A percentile compares a stretch with the other conserved stretches of the same genome.
phyloP scores from a whole-genome alignment of 1,140 invertebrate genomes.

The Cherax destructor region DNA sequence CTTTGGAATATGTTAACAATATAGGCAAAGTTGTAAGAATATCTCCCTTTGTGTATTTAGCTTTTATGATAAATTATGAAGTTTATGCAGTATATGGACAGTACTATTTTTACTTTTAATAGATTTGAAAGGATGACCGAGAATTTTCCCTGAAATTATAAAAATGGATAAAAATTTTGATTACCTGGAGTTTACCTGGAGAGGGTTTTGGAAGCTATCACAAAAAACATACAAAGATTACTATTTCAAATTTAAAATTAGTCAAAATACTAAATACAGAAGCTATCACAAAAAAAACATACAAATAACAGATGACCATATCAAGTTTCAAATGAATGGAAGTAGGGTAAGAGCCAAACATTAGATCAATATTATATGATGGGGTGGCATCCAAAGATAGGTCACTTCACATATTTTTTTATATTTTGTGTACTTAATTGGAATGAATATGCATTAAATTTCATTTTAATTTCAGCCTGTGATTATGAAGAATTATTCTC shows the following conservation, averaged over 20 bases:
- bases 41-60: background rate
- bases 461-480: constrained; percentile 25
- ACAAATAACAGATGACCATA: too few species aligned
- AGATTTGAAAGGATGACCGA: background rate
- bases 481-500: background rate
- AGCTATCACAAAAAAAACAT: too few species aligned
- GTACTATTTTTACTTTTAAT: too few species aligned
- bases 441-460: background rate
- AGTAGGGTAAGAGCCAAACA: too few species aligned
- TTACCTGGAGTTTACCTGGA: too few species aligned
- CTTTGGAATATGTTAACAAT: constrained; percentile 35
- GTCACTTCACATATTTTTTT: background rate
- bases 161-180: background rate
- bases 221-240: background rate
- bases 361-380: background rate
- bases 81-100: too few species aligned
- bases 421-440: too few species aligned
- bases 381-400: background rate
- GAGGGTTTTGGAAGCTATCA: background rate
- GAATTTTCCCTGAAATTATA: background rate
- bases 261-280: too few species aligned
- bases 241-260: background rate
- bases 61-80: too few species aligned
- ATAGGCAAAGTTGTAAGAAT: constrained; percentile 40
- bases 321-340: too few species aligned